phyloP scores from a whole-genome alignment of 2,113 vertebrate species.

The Nothobranchius furzeri region DNA sequence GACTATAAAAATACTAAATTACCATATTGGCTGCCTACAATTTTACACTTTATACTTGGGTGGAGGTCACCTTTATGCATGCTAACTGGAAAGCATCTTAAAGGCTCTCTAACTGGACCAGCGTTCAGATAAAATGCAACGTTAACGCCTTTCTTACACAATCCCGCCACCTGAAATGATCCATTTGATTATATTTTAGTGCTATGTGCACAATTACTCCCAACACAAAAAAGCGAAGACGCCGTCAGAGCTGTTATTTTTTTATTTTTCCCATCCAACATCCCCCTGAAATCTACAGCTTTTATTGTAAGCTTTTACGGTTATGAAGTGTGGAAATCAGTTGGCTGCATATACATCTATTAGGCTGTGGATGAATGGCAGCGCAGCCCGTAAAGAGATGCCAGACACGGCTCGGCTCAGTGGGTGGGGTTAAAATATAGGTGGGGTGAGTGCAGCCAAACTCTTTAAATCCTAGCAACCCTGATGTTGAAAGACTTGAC shows the following conservation, averaged over 20 bases:
- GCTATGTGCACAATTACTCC: background rate
- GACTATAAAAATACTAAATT: background rate
- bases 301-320: background rate
- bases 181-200: background rate
- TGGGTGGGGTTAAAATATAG: slow-evolving; percentile 54
- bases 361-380: slow-evolving; percentile 15
- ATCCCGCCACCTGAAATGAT: background rate
- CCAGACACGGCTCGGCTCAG: slow-evolving; percentile 46
- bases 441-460: slow-evolving; percentile 54
- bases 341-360: slow-evolving; percentile 13
- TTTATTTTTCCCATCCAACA: background rate
- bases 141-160: slow-evolving; percentile 34
- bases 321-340: background rate
- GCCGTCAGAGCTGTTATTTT: background rate
- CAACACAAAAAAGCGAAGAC: background rate
- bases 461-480: slow-evolving; percentile 60
- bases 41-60: slow-evolving; percentile 20
- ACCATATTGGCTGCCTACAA: background rate
- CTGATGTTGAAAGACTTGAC: slow-evolving; percentile 38
- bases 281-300: background rate
- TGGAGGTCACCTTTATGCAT: slow-evolving; percentile 19
- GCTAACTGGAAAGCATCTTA: slow-evolving; percentile 4
- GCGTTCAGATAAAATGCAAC: slow-evolving; percentile 13
- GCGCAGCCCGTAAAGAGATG: slow-evolving; percentile 30
- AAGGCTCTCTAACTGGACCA: slow-evolving; percentile 7